Conservation (phyloP, 2,113 vertebrate genomes). For the Ceratotherium simum region DNA sequence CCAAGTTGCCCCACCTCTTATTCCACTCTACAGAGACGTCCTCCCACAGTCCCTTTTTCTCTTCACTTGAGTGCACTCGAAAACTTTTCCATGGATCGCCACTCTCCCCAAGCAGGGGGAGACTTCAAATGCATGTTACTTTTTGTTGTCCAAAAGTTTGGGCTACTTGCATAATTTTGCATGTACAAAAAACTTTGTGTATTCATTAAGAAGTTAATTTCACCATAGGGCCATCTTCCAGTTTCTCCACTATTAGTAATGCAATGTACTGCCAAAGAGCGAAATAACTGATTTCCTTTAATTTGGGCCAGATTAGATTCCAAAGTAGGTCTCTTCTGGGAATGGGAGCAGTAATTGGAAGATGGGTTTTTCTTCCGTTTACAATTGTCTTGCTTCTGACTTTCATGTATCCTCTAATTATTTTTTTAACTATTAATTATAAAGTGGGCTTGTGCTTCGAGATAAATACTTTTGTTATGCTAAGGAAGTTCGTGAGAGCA, state of each 20-base stretch:
- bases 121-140: not conserved
- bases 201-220: conserved; percentile 69
- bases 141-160: not conserved
- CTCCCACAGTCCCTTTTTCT: not conserved
- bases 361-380: conserved; percentile 29
- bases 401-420: conserved; percentile 50
- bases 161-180: conserved; percentile 17
- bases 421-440: conserved; percentile 45
- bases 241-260: conserved; percentile 53
- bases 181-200: not conserved
- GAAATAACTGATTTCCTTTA: conserved; percentile 59
- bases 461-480: conserved; percentile 40
- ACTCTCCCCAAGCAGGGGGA: not conserved
- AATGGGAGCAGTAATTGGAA: conserved; percentile 23
- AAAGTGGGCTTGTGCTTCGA: not conserved
- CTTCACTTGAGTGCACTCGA: not conserved
- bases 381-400: conserved; percentile 37
- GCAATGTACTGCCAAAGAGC: conserved; percentile 40
- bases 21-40: not conserved
- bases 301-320: conserved; percentile 32
- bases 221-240: not conserved
- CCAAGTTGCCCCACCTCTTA: not conserved
- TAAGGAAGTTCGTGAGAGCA: conserved; percentile 7
- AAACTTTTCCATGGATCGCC: not conserved
- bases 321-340: not conserved